Evolutionary conservation across 1,140 invertebrate species (phyloP).

Genomic region (Lysiphlebus fabarum): DNA sequence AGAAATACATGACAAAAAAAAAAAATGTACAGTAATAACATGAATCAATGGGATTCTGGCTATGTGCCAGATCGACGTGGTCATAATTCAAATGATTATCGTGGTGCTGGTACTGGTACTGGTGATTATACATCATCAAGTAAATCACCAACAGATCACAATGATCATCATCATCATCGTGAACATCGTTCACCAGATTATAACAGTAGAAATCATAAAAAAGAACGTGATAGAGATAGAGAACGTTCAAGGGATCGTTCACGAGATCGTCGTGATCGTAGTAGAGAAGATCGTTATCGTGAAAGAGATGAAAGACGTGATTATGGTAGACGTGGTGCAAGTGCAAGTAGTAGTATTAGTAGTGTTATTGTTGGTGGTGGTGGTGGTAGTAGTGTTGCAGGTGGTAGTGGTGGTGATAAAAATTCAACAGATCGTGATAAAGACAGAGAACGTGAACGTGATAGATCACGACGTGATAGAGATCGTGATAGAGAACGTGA

Average conservation of each 20-base stretch:
- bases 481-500: slow-evolving; percentile 47
- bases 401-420: not conserved
- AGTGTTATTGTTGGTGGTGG: slow-evolving; percentile 14
- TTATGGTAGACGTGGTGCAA: slow-evolving; percentile 12
- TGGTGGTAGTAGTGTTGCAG: not conserved
- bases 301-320: slow-evolving; percentile 7
- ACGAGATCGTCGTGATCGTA: slow-evolving; percentile 18
- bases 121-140: slow-evolving; percentile 20
- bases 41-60: slow-evolving; percentile 52
- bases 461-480: slow-evolving; percentile 25
- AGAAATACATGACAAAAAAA: slow-evolving; percentile 5
- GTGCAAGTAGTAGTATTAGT: too few relatives aligned
- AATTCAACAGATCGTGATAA: slow-evolving; percentile 27
- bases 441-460: slow-evolving; percentile 30
- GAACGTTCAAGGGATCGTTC: slow-evolving; percentile 22
- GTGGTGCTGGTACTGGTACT: slow-evolving; percentile 6
- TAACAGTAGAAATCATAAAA: slow-evolving; percentile 31
- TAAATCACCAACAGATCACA: slow-evolving; percentile 48
- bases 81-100: slow-evolving; percentile 38
- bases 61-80: slow-evolving; percentile 44
- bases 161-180: slow-evolving; percentile 43
- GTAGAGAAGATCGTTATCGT: slow-evolving; percentile 8
- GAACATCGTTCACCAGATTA: slow-evolving; percentile 36
- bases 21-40: slow-evolving; percentile 44
- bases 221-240: slow-evolving; percentile 30